Conservation (phyloP, 2,797 vertebrate species). For the Potorous gilbertii region DNA sequence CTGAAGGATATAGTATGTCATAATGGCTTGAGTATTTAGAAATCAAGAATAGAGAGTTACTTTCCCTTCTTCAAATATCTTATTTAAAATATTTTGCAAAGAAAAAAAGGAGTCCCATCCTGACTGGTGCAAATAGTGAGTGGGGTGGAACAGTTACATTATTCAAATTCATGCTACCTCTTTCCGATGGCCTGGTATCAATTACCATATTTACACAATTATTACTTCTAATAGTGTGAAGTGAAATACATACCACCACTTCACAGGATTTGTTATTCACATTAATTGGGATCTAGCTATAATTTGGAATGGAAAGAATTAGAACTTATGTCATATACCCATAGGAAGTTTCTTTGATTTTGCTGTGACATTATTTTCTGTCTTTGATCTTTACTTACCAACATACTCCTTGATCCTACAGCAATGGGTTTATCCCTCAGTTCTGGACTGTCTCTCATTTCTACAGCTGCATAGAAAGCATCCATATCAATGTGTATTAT, state of each 20-base stretch:
- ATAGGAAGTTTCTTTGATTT: neutral
- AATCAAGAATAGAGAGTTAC: neutral
- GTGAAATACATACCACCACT: neutral
- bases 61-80: neutral
- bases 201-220: neutral
- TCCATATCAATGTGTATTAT: constrained; percentile 99
- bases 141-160: neutral
- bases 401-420: constrained; percentile 96
- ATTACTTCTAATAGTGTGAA: neutral
- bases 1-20: neutral
- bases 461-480: constrained; percentile 98
- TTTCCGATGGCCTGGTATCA: neutral
- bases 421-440: constrained; percentile 96
- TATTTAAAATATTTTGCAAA: neutral
- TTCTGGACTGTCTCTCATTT: constrained; percentile 96
- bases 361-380: constrained; percentile 1
- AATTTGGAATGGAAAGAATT: constrained; percentile 38
- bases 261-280: neutral
- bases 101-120: neutral
- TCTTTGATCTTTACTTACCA: constrained; percentile 85
- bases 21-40: neutral
- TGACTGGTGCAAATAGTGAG: neutral
- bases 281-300: neutral
- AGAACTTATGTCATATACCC: neutral
- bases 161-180: neutral